Conservation (phyloP, 2,888 invertebrate species). For the Acleris cristana region DNA sequence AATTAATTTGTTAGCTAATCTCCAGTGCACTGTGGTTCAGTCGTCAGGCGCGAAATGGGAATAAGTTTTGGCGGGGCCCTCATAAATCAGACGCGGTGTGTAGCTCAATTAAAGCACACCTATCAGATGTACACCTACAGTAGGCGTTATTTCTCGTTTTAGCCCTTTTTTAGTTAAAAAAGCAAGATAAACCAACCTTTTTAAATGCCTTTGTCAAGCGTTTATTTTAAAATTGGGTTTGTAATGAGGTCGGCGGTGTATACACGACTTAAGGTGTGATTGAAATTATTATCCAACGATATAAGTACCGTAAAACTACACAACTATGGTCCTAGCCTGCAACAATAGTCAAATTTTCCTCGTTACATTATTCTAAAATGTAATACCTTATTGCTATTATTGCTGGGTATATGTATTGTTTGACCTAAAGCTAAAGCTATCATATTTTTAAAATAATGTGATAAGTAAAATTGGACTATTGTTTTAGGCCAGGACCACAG, state of each 20-base stretch:
- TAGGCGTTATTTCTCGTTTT: conserved; percentile 50
- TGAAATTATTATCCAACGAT: neutral
- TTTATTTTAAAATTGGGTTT: conserved; percentile 44
- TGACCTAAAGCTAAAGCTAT: too few species aligned
- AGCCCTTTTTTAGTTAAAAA: conserved; percentile 43
- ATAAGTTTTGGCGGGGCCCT: conserved; percentile 78
- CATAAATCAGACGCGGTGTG: conserved; percentile 81
- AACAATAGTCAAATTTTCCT: too few species aligned
- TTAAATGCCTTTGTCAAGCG: conserved; percentile 59
- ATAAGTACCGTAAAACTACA: too few species aligned
- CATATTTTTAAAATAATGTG: too few species aligned
- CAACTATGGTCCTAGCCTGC: too few species aligned
- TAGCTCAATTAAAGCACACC: conserved; percentile 79
- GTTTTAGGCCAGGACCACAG: too few species aligned
- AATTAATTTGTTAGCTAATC: neutral
- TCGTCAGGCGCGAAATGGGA: conserved; percentile 70
- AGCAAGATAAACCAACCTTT: conserved; percentile 53
- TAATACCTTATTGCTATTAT: too few species aligned
- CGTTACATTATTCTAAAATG: too few species aligned
- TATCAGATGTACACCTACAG: conserved; percentile 76
- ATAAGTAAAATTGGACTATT: too few species aligned
- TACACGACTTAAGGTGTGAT: neutral
- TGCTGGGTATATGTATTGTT: too few species aligned
- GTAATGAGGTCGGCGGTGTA: conserved; percentile 5
- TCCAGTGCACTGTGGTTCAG: neutral